Percentiles rank a stretch among this genome's conserved stretches.
phyloP scores from a whole-genome alignment of 2,113 vertebrate species.

The Eptesicus fuscus region DNA sequence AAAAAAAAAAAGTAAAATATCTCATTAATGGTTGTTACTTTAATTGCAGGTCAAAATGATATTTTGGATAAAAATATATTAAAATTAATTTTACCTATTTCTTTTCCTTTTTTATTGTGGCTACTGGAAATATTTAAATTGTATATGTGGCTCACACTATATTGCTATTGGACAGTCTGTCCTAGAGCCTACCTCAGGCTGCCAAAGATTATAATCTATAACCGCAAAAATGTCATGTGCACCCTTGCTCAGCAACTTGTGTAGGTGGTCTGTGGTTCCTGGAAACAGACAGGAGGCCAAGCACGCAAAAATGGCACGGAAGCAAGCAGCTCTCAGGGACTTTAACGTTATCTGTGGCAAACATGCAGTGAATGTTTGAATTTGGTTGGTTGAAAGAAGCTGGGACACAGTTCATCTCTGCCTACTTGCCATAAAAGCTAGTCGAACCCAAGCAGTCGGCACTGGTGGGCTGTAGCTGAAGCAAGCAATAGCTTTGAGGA shows the following conservation, averaged over 20 bases:
- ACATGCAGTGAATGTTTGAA: constrained; percentile 41
- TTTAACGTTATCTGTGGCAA: constrained; percentile 52
- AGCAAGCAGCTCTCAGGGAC: constrained; percentile 34
- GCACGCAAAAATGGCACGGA: constrained; percentile 54
- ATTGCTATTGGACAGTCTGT: constrained; percentile 28
- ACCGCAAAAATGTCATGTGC: constrained; percentile 18
- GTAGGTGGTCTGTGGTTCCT: constrained; percentile 51
- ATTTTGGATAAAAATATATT: constrained; percentile 52
- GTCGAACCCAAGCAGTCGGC: constrained; percentile 9
- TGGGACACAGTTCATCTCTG: constrained; percentile 46
- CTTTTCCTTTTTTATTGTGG: neutral
- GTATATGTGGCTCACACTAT: neutral
- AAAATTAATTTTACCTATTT: constrained; percentile 45
- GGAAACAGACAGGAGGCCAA: constrained; percentile 56
- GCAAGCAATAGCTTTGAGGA: constrained; percentile 71
- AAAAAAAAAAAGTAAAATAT: constrained; percentile 25
- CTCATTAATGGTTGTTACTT: constrained; percentile 31
- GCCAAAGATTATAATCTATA: neutral
- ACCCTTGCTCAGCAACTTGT: constrained; percentile 33
- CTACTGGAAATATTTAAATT: constrained; percentile 33
- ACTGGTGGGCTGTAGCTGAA: constrained; percentile 59
- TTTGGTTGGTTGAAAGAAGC: constrained; percentile 60
- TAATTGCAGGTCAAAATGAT: neutral
- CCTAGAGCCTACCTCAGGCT: neutral
- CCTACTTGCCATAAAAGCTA: constrained; percentile 48